Conservation (phyloP, 2,113 vertebrate species). For the Cavia porcellus region DNA sequence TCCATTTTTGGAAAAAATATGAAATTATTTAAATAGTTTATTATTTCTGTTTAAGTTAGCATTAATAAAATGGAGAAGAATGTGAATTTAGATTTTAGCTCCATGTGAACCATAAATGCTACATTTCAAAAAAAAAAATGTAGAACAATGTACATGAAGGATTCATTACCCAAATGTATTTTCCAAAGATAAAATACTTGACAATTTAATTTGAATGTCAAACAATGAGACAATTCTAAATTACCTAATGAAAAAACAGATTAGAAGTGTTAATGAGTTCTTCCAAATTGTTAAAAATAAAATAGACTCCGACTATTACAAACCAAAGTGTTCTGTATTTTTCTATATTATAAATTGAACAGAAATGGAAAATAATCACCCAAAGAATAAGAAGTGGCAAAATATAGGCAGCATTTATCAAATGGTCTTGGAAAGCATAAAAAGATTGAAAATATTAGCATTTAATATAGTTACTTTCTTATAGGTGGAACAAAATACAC, state of each 20-base stretch:
- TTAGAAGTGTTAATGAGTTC: background rate
- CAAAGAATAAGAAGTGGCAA: background rate
- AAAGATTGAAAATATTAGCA: background rate
- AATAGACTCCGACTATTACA: background rate
- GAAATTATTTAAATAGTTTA: background rate
- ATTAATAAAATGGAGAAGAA: background rate
- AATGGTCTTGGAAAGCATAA: background rate
- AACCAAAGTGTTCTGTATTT: background rate
- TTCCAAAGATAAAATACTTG: background rate
- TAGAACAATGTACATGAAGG: background rate
- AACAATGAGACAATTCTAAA: background rate
- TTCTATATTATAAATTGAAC: background rate
- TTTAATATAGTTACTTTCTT: background rate
- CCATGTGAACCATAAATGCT: background rate
- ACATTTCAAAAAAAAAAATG: conserved; percentile 8
- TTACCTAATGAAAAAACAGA: conserved; percentile 6
- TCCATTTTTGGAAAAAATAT: conserved; percentile 17
- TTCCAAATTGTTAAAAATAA: conserved; percentile 45
- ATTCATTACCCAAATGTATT: background rate
- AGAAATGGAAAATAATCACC: background rate
- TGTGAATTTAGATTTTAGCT: conserved; percentile 8
- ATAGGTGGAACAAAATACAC: background rate
- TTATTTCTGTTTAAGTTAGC: background rate
- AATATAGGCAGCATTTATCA: background rate
- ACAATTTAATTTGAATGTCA: background rate